Evolutionary conservation across 1,140 invertebrate genomes (phyloP).

Genomic region (Aphidius gifuensis): DNA sequence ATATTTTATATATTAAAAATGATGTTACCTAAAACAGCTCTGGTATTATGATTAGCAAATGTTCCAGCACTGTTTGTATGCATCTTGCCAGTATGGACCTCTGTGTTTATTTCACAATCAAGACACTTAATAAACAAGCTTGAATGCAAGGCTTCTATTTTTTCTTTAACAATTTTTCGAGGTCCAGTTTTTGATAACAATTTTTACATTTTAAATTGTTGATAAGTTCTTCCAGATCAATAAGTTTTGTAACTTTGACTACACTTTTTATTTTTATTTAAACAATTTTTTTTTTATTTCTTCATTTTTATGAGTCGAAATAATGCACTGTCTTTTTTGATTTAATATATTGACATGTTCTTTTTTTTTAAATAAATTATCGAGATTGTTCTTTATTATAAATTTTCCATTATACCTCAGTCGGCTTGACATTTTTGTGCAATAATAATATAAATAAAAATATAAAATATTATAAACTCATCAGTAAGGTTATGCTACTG

Average conservation of each 20-base stretch:
- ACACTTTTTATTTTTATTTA: background rate
- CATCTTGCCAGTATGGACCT: conserved; percentile 8
- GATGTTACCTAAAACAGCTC: background rate
- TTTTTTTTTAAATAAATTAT: background rate
- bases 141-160: conserved; percentile 11
- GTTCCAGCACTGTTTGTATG: background rate
- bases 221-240: conserved; percentile 2
- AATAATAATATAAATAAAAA: too few relatives aligned
- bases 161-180: conserved; percentile 16
- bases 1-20: background rate
- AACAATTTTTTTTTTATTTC: too few relatives aligned
- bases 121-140: conserved; percentile 1
- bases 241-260: background rate
- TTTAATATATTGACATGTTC: too few relatives aligned
- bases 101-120: background rate
- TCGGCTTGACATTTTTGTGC: background rate
- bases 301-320: background rate
- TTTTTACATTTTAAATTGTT: conserved; percentile 13
- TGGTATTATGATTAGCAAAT: conserved; percentile 2
- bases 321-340: background rate
- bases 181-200: conserved; percentile 7
- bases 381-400: too few relatives aligned
- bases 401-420: conserved; percentile 7
- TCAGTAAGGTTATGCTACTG: too few relatives aligned
- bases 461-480: too few relatives aligned